phyloP scores from a whole-genome alignment of 2,797 vertebrate species.

The Craterocephalus amniculus region DNA sequence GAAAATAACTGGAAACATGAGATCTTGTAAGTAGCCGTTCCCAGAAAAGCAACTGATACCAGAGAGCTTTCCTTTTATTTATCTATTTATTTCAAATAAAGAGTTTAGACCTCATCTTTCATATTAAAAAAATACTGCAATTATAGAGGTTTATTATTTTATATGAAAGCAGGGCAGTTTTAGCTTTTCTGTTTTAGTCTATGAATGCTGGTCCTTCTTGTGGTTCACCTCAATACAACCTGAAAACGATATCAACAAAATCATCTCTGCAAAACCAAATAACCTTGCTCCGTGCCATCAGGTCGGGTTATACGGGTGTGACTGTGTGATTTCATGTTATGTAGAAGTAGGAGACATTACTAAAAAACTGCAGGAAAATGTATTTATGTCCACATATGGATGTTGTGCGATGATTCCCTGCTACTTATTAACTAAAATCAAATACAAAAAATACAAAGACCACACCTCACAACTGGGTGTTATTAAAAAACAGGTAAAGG shows the following conservation, averaged over 20 bases:
- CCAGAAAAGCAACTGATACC: constrained; percentile 33
- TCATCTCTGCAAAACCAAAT: background rate
- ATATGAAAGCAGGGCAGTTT: background rate
- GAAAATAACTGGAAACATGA: constrained; percentile 40
- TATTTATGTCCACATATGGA: background rate
- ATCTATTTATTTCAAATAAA: background rate
- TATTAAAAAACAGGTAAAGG: background rate
- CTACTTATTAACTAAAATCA: background rate
- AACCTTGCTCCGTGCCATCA: background rate
- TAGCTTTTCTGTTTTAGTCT: background rate
- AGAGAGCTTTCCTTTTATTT: background rate
- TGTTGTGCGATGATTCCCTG: background rate
- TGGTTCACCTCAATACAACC: background rate
- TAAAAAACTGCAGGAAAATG: constrained; percentile 10
- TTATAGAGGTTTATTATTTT: background rate
- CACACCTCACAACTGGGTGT: background rate
- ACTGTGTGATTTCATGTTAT: constrained; percentile 1
- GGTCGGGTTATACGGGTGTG: background rate
- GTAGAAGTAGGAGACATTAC: background rate
- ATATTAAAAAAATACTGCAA: background rate
- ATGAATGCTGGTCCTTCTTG: background rate
- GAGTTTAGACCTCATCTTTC: background rate
- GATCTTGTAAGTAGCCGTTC: constrained; percentile 15
- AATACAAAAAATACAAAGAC: constrained; percentile 1
- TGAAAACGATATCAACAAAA: background rate